Conservation (phyloP, 2,797 vertebrate species). For the Enteromius unitaeniatus region DNA sequence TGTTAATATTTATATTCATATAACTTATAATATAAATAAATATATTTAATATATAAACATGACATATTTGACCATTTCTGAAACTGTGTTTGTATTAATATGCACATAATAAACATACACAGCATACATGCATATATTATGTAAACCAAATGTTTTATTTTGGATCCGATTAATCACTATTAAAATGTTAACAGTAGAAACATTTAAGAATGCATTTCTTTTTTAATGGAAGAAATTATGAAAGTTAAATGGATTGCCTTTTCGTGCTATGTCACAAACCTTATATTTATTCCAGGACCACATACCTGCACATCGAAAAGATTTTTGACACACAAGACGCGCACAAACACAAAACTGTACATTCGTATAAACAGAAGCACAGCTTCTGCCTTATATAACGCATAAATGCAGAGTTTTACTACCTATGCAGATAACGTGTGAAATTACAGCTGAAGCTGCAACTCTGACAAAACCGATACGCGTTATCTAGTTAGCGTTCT, state of each 20-base stretch:
- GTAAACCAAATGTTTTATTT: too few species aligned
- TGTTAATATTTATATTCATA: too few species aligned
- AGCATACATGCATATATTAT: too few species aligned
- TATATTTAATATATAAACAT: too few species aligned
- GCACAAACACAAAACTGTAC: constrained; percentile 9
- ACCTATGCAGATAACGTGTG: constrained; percentile 43
- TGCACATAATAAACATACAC: too few species aligned
- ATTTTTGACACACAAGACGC: not conserved
- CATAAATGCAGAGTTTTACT: constrained; percentile 45
- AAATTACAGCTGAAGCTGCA: not conserved
- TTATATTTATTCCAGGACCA: not conserved
- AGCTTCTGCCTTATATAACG: constrained; percentile 37
- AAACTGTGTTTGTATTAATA: too few species aligned
- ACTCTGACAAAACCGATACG: constrained; percentile 26
- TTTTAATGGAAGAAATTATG: not conserved
- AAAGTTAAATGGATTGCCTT: not conserved
- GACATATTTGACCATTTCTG: too few species aligned
- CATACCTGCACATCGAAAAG: not conserved
- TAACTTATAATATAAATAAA: too few species aligned
- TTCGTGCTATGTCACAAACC: not conserved
- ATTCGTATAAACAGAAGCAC: constrained; percentile 8
- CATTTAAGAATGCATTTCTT: not conserved
- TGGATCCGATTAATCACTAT: too few species aligned
- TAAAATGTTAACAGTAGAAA: not conserved
- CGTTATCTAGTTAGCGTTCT: constrained; percentile 40